A percentile compares a stretch with the other conserved stretches of the same genome.
Conservation (phyloP, 2,888 invertebrate genomes). For the Odontothrips loti region DNA sequence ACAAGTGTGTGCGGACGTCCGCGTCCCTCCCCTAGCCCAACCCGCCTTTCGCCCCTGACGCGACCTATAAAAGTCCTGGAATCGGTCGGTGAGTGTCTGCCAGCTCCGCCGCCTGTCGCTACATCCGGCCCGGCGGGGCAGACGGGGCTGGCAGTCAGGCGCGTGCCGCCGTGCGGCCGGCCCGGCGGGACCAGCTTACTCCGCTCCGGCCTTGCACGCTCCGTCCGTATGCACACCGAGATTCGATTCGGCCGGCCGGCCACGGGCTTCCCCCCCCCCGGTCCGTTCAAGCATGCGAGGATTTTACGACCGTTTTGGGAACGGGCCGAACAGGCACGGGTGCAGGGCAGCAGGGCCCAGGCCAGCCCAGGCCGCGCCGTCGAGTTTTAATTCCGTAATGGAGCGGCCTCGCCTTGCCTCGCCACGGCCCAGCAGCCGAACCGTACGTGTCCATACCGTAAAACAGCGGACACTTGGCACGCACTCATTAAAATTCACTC, state of each 20-base stretch:
- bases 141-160: neutral
- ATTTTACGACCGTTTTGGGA: constrained; percentile 22
- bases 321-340: neutral
- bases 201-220: neutral
- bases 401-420: neutral
- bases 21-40: too few species aligned
- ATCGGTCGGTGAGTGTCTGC: neutral
- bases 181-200: neutral
- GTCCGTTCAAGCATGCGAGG: neutral
- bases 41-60: too few species aligned
- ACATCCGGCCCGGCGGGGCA: too few species aligned
- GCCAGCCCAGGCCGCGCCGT: neutral
- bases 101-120: neutral
- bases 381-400: constrained; percentile 16
- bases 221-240: neutral
- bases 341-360: neutral
- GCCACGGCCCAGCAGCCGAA: neutral
- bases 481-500: constrained; percentile 25
- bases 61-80: neutral
- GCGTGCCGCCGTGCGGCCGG: neutral
- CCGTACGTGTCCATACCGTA: constrained; percentile 7
- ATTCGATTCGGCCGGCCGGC: neutral
- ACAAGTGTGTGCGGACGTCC: too few species aligned
- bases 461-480: neutral
- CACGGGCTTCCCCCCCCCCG: neutral